Evolutionary conservation across 1,140 invertebrate genomes (phyloP).

Genomic region (Tetragonula clypearis): DNA sequence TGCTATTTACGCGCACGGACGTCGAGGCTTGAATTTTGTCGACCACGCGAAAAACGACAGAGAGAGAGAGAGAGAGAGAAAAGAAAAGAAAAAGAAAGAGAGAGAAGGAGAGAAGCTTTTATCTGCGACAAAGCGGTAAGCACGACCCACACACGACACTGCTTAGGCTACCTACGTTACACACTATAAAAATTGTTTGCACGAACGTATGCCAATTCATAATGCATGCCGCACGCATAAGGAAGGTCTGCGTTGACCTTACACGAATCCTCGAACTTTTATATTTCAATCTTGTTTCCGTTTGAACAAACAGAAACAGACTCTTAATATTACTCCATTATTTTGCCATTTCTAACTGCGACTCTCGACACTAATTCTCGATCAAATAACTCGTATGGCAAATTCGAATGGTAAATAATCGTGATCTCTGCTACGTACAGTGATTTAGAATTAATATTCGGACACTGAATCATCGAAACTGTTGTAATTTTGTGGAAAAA

Average conservation of each 20-base stretch:
- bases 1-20: not conserved
- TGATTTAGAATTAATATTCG: too few species aligned
- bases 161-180: constrained; percentile 40
- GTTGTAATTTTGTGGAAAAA: too few species aligned
- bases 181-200: constrained; percentile 41
- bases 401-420: too few species aligned
- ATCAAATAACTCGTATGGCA: too few species aligned
- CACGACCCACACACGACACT: constrained; percentile 17
- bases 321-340: too few species aligned
- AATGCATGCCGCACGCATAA: not conserved
- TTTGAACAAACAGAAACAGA: too few species aligned
- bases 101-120: not conserved
- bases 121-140: constrained; percentile 22
- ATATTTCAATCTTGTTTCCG: not conserved
- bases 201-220: not conserved
- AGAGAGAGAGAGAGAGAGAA: constrained; percentile 16
- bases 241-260: not conserved
- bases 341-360: too few species aligned
- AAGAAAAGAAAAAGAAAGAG: not conserved
- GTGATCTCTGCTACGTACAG: too few species aligned
- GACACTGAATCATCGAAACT: too few species aligned
- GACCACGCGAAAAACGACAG: constrained; percentile 48
- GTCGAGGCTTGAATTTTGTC: constrained; percentile 40
- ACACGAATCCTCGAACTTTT: not conserved
- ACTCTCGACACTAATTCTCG: too few species aligned